These are phyloP conservation scores for Cyrtorhinus lividipennis DNA, from an alignment of 1,140 invertebrate species.

Conservation along the genomic window DNA sequence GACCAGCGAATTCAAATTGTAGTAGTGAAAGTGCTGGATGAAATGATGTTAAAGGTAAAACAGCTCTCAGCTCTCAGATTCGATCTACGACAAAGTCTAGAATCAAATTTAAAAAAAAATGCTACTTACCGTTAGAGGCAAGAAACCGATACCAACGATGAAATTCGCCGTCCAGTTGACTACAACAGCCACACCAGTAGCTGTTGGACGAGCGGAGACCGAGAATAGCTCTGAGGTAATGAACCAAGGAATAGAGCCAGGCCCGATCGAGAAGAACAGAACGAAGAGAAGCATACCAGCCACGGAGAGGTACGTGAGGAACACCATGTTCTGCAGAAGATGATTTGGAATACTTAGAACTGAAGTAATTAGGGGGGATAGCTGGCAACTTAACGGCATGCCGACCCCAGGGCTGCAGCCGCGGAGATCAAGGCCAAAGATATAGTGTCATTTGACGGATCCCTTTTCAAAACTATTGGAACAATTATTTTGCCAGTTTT, in stretches of 20 bases:
- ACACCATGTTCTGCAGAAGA: conserved; percentile 32
- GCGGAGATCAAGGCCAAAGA: too few relatives aligned
- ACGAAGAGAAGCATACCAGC: conserved; percentile 67
- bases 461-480: too few relatives aligned
- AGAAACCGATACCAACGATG: conserved; percentile 57
- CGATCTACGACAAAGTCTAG: too few relatives aligned
- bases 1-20: background rate
- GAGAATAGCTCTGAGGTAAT: conserved; percentile 74
- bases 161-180: conserved; percentile 83
- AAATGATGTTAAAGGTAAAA: conserved; percentile 26
- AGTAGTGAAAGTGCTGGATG: too few relatives aligned
- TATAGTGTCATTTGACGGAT: too few relatives aligned
- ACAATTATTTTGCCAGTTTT: too few relatives aligned
- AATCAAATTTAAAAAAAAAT: too few relatives aligned
- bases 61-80: too few relatives aligned
- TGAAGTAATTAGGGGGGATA: too few relatives aligned
- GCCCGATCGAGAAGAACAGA: conserved; percentile 61
- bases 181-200: conserved; percentile 64
- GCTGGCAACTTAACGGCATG: too few relatives aligned
- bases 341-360: conserved; percentile 14
- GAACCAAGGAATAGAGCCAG: conserved; percentile 91
- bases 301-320: conserved; percentile 56
- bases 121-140: conserved; percentile 41
- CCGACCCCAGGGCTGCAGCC: too few relatives aligned
- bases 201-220: conserved; percentile 58